A percentile compares a stretch with the other conserved stretches of the same genome.
These are phyloP conservation scores for Polietes domitor DNA, from an alignment of 2,888 invertebrate genomes.

Conservation along the genomic window DNA sequence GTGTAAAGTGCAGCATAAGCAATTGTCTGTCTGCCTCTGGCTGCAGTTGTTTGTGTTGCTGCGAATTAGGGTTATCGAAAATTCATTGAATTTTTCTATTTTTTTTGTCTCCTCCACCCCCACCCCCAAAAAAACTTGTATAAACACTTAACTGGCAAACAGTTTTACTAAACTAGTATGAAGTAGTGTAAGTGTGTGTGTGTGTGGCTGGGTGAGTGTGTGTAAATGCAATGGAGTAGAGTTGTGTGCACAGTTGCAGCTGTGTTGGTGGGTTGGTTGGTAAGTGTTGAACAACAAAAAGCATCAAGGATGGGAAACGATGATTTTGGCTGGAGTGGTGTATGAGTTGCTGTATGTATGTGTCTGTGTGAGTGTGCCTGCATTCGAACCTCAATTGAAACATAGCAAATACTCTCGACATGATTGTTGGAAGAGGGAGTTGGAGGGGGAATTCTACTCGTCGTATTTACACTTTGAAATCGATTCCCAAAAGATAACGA, in stretches of 20 bases:
- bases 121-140: slow-evolving; percentile 13
- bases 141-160: slow-evolving; percentile 38
- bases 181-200: too few relatives aligned
- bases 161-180: not conserved
- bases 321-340: not conserved
- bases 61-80: slow-evolving; percentile 53
- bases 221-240: too few relatives aligned
- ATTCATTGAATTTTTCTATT: slow-evolving; percentile 40
- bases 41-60: not conserved
- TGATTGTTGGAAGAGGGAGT: not conserved
- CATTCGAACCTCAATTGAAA: not conserved
- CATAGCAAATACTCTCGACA: not conserved
- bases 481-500: slow-evolving; percentile 4
- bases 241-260: not conserved
- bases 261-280: not conserved
- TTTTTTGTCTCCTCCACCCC: not conserved
- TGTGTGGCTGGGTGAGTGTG: not conserved
- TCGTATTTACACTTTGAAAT: slow-evolving; percentile 11
- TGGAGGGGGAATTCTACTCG: not conserved
- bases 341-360: not conserved
- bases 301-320: not conserved
- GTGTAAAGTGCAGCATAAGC: slow-evolving; percentile 43
- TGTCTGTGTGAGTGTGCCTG: not conserved
- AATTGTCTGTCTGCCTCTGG: slow-evolving; percentile 19
- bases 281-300: slow-evolving; percentile 8